These are phyloP conservation scores for Gymnoscopelus braueri DNA, from an alignment of 2,797 vertebrate species.

Conservation along the genomic window DNA sequence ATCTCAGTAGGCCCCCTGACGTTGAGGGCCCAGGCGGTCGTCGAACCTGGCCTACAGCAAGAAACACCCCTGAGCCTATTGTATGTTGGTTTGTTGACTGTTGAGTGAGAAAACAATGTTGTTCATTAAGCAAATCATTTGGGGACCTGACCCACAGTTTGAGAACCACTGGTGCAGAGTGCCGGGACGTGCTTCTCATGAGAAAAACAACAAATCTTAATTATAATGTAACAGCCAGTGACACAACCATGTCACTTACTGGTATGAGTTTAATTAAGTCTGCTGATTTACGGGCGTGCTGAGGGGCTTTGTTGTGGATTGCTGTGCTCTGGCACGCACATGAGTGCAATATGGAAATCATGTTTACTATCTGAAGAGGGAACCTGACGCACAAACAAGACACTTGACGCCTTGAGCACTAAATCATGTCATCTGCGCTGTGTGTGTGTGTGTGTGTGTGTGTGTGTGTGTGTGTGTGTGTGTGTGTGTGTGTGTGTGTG, in stretches of 20 bases:
- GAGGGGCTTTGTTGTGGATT: background rate
- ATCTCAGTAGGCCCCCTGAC: no score
- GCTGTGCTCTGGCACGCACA: background rate
- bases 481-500: background rate
- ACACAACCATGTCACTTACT: background rate
- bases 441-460: background rate
- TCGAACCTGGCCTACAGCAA: no score
- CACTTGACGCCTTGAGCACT: background rate
- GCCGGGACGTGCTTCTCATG: no score
- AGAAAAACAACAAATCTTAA: no score
- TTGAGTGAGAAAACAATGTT: no score
- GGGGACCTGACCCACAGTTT: no score
- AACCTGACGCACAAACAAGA: background rate
- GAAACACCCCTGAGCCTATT: no score
- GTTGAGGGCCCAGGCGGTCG: no score
- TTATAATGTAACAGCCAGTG: no score
- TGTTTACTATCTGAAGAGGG: background rate
- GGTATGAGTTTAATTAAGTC: background rate
- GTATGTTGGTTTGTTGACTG: no score
- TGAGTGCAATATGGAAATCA: background rate
- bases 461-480: background rate
- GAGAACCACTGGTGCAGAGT: no score
- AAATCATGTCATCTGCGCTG: background rate
- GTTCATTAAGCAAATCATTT: no score
- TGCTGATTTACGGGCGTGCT: background rate